A percentile compares a stretch with the other conserved stretches of the same genome.
Evolutionary conservation across 2,888 invertebrate species (phyloP).

Genomic region (Lissocephala sabroskyi): DNA sequence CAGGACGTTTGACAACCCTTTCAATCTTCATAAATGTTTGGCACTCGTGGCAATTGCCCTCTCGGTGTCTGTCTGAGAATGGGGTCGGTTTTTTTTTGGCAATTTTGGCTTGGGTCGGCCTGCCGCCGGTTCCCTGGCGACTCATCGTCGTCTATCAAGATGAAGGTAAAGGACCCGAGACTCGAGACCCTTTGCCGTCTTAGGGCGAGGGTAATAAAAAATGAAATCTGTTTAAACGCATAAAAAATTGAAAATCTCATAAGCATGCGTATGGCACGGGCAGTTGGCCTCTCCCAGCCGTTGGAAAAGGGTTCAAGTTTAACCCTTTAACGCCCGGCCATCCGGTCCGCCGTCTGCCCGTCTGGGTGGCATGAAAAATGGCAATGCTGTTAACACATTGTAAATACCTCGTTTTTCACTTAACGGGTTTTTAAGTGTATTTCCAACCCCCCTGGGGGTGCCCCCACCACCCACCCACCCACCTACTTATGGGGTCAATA

Average conservation of each 20-base stretch:
- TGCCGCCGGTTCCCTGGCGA: constrained; percentile 46
- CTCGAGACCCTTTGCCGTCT: constrained; percentile 37
- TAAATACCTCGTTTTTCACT: constrained; percentile 70
- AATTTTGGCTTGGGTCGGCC: constrained; percentile 48
- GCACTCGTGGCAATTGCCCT: constrained; percentile 39
- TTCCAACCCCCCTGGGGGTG: constrained; percentile 7
- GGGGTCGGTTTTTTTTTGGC: constrained; percentile 20
- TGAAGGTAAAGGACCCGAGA: too few species aligned
- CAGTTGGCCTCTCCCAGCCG: too few species aligned
- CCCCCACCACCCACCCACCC: too few species aligned
- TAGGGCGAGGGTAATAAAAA: constrained; percentile 46
- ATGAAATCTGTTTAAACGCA: constrained; percentile 66
- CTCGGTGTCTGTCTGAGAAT: constrained; percentile 12
- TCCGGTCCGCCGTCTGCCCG: too few species aligned
- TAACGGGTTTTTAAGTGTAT: constrained; percentile 59
- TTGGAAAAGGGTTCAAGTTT: constrained; percentile 2
- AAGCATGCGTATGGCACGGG: constrained; percentile 65
- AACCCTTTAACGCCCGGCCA: too few species aligned
- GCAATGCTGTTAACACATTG: constrained; percentile 67
- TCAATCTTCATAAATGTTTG: constrained; percentile 70
- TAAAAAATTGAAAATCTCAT: constrained; percentile 68
- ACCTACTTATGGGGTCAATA: too few species aligned
- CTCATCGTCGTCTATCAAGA: constrained; percentile 60
- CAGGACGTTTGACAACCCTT: constrained; percentile 71
- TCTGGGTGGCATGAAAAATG: constrained; percentile 48